Evolutionary conservation across 2,888 invertebrate genomes (phyloP).

Genomic region (Barypeithes pellucidus): DNA sequence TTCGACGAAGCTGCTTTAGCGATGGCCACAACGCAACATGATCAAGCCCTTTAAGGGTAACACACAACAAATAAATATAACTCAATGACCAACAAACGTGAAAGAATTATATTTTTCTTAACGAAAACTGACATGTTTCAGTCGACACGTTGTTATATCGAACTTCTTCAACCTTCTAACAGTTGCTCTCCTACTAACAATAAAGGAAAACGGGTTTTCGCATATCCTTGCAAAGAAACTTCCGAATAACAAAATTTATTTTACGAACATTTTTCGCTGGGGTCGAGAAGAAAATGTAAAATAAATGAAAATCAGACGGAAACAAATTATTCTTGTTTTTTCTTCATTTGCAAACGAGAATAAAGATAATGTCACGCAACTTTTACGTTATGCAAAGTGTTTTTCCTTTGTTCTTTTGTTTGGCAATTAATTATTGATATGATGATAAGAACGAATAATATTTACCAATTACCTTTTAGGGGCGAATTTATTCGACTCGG

Average conservation of each 20-base stretch:
- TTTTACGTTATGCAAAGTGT: background rate
- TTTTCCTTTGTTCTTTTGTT: background rate
- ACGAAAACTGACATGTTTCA: no score
- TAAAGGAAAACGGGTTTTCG: background rate
- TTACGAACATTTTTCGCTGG: background rate
- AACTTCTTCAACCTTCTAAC: no score
- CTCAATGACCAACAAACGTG: no score
- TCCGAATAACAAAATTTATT: conserved; percentile 14
- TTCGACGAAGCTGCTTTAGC: no score
- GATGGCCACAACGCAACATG: no score
- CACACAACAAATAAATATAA: no score
- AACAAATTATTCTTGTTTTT: background rate
- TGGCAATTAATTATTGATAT: background rate
- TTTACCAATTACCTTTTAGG: no score
- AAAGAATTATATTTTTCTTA: no score
- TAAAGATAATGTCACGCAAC: conserved; percentile 10
- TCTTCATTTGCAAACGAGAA: background rate
- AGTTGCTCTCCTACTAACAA: background rate
- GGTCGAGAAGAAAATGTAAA: conserved; percentile 14
- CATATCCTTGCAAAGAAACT: background rate
- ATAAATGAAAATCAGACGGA: conserved; percentile 11
- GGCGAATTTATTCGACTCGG: no score
- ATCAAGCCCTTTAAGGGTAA: no score
- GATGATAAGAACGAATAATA: no score
- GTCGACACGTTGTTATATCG: no score